Percentiles rank a stretch among this genome's conserved stretches.
Conservation (phyloP, 2,113 vertebrate species). For the Ondatra zibethicus region DNA sequence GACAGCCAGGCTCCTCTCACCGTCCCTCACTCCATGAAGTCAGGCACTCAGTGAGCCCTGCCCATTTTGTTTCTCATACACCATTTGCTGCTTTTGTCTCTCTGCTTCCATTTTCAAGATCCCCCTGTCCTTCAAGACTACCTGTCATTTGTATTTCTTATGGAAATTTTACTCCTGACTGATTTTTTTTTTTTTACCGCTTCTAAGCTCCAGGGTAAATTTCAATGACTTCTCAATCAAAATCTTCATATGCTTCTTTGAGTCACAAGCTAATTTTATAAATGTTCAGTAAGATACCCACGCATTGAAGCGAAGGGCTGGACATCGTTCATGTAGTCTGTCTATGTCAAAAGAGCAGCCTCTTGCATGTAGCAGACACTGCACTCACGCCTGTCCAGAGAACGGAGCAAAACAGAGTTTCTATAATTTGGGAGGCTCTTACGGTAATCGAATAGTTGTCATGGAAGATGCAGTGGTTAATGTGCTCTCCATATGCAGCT, state of each 20-base stretch:
- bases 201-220: background rate
- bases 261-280: background rate
- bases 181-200: background rate
- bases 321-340: fast-evolving
- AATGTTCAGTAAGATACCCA: background rate
- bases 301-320: background rate
- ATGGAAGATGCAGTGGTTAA: background rate
- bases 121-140: background rate
- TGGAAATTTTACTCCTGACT: background rate
- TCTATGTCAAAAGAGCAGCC: background rate
- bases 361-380: background rate
- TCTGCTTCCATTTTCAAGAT: constrained; percentile 10
- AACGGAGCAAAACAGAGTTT: background rate
- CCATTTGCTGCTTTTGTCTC: background rate
- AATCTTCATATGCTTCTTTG: background rate
- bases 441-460: constrained; percentile 60
- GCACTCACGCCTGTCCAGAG: background rate
- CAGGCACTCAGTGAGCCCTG: background rate
- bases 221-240: background rate
- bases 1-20: background rate
- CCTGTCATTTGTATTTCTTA: background rate
- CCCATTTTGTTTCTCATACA: background rate
- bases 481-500: constrained; percentile 18
- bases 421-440: constrained; percentile 31
- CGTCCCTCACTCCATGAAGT: background rate